Conservation (phyloP, 2,113 vertebrate genomes). For the Taxidea taxus region DNA sequence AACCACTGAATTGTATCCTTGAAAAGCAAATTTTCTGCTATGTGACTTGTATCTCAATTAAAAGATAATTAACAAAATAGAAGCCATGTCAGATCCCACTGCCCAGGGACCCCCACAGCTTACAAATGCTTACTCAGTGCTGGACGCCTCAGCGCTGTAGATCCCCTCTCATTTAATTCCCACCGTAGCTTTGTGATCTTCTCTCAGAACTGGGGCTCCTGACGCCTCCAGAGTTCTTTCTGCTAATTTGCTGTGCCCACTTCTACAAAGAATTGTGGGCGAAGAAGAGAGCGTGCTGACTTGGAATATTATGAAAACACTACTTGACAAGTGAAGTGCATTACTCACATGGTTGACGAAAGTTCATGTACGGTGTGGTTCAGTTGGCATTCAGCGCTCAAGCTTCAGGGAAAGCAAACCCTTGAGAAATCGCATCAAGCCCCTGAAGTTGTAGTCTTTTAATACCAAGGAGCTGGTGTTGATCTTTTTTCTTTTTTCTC, state of each 20-base stretch:
- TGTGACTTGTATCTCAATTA: not conserved
- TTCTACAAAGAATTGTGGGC: not conserved
- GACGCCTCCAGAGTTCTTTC: not conserved
- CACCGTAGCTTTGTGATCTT: not conserved
- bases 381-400: not conserved
- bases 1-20: not conserved
- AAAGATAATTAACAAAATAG: not conserved
- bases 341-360: not conserved
- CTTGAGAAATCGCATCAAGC: not conserved
- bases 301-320: not conserved
- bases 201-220: not conserved
- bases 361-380: not conserved
- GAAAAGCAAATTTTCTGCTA: not conserved
- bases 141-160: not conserved
- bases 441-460: not conserved
- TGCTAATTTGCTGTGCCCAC: not conserved
- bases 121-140: not conserved
- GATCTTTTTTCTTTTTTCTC: not conserved
- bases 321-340: not conserved
- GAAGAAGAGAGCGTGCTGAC: not conserved
- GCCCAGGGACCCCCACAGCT: not conserved
- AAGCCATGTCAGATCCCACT: not conserved
- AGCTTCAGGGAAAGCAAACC: not conserved
- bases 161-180: not conserved
- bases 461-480: not conserved